Base-by-base conservation (phyloP, 2,113 vertebrate genomes). In the Maccullochella peelii region DNA sequence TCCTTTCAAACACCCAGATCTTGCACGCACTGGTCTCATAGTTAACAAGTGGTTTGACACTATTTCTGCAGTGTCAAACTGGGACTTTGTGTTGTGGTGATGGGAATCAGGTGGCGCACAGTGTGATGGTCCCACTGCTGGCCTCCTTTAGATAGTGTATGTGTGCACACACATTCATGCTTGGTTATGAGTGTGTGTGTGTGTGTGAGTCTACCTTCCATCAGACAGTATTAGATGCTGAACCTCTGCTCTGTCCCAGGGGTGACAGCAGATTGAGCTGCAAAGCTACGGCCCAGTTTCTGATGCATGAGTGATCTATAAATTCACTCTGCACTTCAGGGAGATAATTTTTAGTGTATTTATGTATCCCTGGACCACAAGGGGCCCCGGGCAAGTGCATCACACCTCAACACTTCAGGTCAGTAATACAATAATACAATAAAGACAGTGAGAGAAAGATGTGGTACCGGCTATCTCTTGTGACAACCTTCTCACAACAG, bases 301-400 rank as follows among this genome's bases (percentile, higher is more conserved):
- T 83, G 78, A 90, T 80, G 84, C 83, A 66, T 55, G 77, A 86
- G 71, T 71, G 81, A 86, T 77, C 77, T 86, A 78, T 87, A 92
- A 82, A 88, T 90, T 88, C 86, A 82, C 75, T 65, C 68, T 79
- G 77, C 0, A 15, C 86, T 83, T 80, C 40, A 25, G 80, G 73
- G 82, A n/a, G 49, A 75, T 14, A 54, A 38, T 30, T 52, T 72
- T 77, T 63, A 11, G 38, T 57, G 21, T 77, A 72, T 87, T 87
- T 82, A 57, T 49, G 21, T 55, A 70, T 58, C 70, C n/a, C 20
- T 59, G 61, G 25, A 50, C 54, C 55, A 71, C 6, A 16, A 36
- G 67, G 27, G 40, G 18, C 25, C 55, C 61, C n/a, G 27, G 33
- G 82, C 23, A 65, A 63, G 67, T 38, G 6, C 67, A 59, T 55